Conservation (phyloP, 2,888 invertebrate species). For the Tipula vernalis region DNA sequence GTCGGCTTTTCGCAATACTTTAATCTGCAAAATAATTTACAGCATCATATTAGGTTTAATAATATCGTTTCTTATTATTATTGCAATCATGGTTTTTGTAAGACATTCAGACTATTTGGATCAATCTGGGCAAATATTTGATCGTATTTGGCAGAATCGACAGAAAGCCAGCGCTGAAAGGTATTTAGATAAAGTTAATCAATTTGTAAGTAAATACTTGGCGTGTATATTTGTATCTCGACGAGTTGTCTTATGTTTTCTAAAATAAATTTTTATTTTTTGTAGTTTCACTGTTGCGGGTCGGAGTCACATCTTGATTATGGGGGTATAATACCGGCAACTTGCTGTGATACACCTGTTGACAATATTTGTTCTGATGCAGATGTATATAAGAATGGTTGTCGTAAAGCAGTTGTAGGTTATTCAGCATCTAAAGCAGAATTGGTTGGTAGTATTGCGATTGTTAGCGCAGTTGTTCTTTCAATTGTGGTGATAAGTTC, state of each 20-base stretch:
- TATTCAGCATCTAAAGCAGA: background rate
- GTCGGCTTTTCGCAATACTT: background rate
- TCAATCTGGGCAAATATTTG: background rate
- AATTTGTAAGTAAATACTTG: background rate
- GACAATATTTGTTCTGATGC: background rate
- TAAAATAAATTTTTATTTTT: background rate
- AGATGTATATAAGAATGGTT: background rate
- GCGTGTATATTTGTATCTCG: background rate
- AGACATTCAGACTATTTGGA: background rate
- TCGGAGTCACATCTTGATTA: background rate
- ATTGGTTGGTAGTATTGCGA: background rate
- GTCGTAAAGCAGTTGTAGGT: background rate
- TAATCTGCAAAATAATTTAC: background rate
- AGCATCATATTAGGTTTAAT: background rate
- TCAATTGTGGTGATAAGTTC: background rate
- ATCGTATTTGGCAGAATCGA: background rate
- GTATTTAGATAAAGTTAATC: background rate
- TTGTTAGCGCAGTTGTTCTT: background rate
- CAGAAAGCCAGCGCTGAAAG: background rate
- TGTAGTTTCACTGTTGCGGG: background rate
- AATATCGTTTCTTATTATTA: background rate
- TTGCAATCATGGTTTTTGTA: background rate
- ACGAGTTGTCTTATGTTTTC: background rate
- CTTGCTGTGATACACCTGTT: background rate
- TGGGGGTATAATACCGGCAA: background rate